Evolutionary conservation across 1,140 invertebrate species (phyloP), one percentile per base, ranked within the genome.

Genomic region (Calliopsis andreniformis): DNA sequence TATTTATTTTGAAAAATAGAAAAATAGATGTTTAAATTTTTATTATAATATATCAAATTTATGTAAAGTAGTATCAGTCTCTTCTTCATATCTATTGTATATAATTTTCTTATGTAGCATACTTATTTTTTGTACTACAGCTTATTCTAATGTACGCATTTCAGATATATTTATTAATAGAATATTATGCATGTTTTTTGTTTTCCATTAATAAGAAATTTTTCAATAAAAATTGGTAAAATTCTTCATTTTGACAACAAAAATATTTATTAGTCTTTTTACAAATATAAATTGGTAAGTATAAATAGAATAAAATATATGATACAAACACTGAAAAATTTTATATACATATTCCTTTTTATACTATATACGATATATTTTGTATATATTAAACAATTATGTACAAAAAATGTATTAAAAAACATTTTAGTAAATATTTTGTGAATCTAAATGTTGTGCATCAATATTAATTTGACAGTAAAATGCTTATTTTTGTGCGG

Each of bases 1-100:
- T 42, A 73, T 73, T 55, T 73, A 73, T 73, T 72, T 64, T 14
- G n/a, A n/a, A 43, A 23, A 53, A 42, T n/a, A 18, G 10, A 14
- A 39, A 49, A 10, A 12, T 53, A 64, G 23, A n/a, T 71, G 47
- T 20, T 68, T 20, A 28, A 20, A n/a, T 55, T 30, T 14, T 32
- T 43, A 2, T 30, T 30, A 28, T 47, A 12, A 16, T 43, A n/a
- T 20, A 47, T 16, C 14, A 63, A 72, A 25, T 20, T 30, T n/a
- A 42, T 42, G 32, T 59, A 23, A 35, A 61, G n/a, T 51, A 61
- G n/a, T 20, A 61, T 51, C 23, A 63, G 45, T 39, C 32, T 30
- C 28, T 59, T 35, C 42, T 39, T 47, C 61, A 3, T 30, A 63
- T n/a, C 25, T 47, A 47, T 3, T 18, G 7, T 7, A 62, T 25